A percentile compares a stretch with the other conserved stretches of the same genome.
These are phyloP conservation scores for Platyrinchus mystaceus DNA, from an alignment of 2,797 vertebrate species.

Conservation along the genomic window DNA sequence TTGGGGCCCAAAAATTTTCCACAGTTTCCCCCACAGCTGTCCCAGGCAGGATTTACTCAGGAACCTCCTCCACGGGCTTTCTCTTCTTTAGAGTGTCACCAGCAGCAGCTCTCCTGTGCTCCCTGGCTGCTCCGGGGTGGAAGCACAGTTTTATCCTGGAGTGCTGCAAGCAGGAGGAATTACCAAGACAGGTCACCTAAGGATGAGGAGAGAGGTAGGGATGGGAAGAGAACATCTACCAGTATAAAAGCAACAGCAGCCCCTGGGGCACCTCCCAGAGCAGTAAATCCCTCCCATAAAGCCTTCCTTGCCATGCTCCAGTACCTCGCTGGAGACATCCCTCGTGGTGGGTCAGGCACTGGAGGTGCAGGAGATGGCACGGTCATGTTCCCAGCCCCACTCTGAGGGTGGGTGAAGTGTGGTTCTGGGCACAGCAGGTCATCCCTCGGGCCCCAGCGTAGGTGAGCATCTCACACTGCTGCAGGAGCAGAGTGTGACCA, in stretches of 20 bases:
- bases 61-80: neutral
- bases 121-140: neutral
- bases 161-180: neutral
- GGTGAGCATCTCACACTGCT: neutral
- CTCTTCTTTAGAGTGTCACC: neutral
- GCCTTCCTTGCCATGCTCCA: fast-evolving
- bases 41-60: fast-evolving
- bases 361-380: neutral
- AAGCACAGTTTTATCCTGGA: neutral
- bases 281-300: neutral
- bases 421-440: neutral
- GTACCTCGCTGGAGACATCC: fast-evolving
- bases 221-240: neutral
- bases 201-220: neutral
- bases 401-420: too few species aligned
- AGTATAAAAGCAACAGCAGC: neutral
- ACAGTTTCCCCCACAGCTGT: neutral
- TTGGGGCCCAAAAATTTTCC: fast-evolving
- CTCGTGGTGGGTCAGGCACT: fast-evolving
- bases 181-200: fast-evolving
- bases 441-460: too few species aligned
- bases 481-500: neutral
- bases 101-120: neutral
- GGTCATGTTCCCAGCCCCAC: neutral
- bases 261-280: neutral